These are phyloP conservation scores for Plutella xylostella DNA, from an alignment of 2,888 invertebrate genomes.

Conservation along the genomic window DNA sequence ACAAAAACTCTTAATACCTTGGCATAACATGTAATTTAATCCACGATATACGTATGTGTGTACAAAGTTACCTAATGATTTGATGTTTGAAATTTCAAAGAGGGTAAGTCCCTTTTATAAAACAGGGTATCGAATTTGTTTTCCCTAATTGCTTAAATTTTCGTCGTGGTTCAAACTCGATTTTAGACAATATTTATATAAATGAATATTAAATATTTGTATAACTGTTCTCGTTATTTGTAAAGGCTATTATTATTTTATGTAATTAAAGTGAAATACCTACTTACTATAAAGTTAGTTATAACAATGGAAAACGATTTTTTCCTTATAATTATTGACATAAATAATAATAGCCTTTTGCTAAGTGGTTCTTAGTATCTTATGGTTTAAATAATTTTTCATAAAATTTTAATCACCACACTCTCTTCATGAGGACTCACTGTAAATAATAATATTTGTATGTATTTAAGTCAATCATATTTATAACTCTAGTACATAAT, in stretches of 20 bases:
- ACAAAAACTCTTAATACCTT: too few relatives aligned
- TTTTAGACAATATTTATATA: conserved; percentile 52
- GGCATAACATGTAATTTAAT: too few relatives aligned
- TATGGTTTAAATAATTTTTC: too few relatives aligned
- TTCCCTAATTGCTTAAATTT: conserved; percentile 23
- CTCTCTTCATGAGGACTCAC: too few relatives aligned
- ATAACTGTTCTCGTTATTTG: too few relatives aligned
- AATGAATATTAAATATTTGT: conserved; percentile 15
- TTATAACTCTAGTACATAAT: not conserved
- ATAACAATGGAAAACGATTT: conserved; percentile 46
- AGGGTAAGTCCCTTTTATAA: conserved; percentile 29
- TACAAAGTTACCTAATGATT: conserved; percentile 24
- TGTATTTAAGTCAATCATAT: not conserved
- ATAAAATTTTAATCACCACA: too few relatives aligned
- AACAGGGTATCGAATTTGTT: conserved; percentile 46
- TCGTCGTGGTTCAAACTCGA: conserved; percentile 33
- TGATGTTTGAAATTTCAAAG: conserved; percentile 17
- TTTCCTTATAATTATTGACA: conserved; percentile 26
- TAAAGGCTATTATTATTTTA: too few relatives aligned
- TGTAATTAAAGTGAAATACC: not conserved
- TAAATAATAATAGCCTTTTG: too few relatives aligned
- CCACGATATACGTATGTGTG: conserved; percentile 29
- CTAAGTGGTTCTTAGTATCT: too few relatives aligned
- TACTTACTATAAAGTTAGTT: too few relatives aligned
- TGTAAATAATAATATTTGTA: too few relatives aligned